These are phyloP conservation scores for Halichondria panicea DNA, from an alignment of 37 sponge, comb jelly and placozoan species.

Conservation along the genomic window DNA sequence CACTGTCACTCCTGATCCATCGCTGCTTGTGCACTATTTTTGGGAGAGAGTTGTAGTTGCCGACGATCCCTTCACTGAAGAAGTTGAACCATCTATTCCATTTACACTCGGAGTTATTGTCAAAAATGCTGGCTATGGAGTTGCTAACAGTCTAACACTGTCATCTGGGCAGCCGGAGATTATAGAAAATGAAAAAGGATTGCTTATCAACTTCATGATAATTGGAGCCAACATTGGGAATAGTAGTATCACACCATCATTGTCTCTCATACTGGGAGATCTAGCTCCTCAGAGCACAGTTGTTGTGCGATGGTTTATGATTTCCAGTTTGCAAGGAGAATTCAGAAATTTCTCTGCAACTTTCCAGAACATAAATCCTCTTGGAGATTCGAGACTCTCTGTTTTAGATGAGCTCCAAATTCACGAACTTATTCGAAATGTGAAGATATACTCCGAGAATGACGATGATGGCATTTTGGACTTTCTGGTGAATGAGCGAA, in stretches of 20 bases:
- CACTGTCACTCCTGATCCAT: slow-evolving; percentile 28
- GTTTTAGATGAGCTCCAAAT: slow-evolving; percentile 28
- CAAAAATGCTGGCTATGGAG: slow-evolving; percentile 32
- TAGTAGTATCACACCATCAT: slow-evolving; percentile 21
- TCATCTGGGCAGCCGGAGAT: slow-evolving; percentile 43
- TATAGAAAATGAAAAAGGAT: slow-evolving; percentile 44
- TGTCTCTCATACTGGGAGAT: slow-evolving; percentile 22
- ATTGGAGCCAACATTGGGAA: slow-evolving; percentile 37
- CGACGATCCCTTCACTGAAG: slow-evolving; percentile 40
- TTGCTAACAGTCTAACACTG: slow-evolving; percentile 10
- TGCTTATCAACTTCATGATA: slow-evolving; percentile 30
- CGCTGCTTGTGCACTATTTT: slow-evolving; percentile 39
- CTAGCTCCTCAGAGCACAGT: slow-evolving; percentile 16
- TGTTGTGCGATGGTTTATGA: slow-evolving; percentile 35
- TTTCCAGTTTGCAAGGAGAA: slow-evolving; percentile 34
- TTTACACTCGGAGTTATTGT: slow-evolving; percentile 46
- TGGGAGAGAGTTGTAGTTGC: slow-evolving; percentile 22
- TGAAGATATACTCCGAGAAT: not conserved
- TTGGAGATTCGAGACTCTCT: slow-evolving; percentile 34
- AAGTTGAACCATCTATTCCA: slow-evolving; percentile 36
- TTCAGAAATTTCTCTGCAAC: slow-evolving; percentile 32
- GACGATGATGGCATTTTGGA: slow-evolving; percentile 24
- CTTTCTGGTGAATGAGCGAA: slow-evolving; percentile 33
- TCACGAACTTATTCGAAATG: slow-evolving; percentile 35
- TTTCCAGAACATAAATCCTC: slow-evolving; percentile 33